Evolutionary conservation across 2,797 vertebrate species (phyloP).

Genomic region (Balearica regulorum): DNA sequence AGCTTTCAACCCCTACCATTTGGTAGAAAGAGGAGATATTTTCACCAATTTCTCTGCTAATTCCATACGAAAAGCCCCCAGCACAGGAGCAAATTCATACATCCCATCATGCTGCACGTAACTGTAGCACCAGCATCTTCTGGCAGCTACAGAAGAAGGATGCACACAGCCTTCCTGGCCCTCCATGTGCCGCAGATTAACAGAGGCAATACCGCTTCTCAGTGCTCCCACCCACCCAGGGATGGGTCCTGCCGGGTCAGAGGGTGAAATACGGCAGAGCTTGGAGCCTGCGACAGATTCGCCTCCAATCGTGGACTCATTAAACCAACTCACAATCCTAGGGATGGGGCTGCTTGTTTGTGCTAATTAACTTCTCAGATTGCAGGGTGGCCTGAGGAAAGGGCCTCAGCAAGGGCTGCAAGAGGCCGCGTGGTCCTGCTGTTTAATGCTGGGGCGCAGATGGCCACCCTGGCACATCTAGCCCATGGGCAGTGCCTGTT

Average conservation of each 20-base stretch:
- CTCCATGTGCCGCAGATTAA: rapidly evolving
- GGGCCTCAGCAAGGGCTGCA: background rate
- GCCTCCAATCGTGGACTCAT: background rate
- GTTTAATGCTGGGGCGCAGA: background rate
- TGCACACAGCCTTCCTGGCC: background rate
- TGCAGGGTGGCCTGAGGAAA: background rate
- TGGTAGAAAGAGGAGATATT: background rate
- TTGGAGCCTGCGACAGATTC: background rate
- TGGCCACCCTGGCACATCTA: background rate
- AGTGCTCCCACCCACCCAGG: background rate
- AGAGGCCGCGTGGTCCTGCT: background rate
- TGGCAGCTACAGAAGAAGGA: background rate
- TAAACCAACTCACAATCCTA: background rate
- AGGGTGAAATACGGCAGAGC: background rate
- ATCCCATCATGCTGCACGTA: rapidly evolving
- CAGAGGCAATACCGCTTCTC: background rate
- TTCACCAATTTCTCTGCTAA: background rate
- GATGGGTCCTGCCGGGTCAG: background rate
- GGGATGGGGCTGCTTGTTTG: background rate
- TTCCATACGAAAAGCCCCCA: background rate
- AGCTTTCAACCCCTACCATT: background rate
- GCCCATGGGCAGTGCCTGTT: rapidly evolving
- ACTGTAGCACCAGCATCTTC: background rate
- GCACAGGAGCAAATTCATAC: background rate
- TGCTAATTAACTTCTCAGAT: background rate